These are phyloP conservation scores for Exephanes ischioxanthus DNA, from an alignment of 2,888 invertebrate species.

Conservation along the genomic window DNA sequence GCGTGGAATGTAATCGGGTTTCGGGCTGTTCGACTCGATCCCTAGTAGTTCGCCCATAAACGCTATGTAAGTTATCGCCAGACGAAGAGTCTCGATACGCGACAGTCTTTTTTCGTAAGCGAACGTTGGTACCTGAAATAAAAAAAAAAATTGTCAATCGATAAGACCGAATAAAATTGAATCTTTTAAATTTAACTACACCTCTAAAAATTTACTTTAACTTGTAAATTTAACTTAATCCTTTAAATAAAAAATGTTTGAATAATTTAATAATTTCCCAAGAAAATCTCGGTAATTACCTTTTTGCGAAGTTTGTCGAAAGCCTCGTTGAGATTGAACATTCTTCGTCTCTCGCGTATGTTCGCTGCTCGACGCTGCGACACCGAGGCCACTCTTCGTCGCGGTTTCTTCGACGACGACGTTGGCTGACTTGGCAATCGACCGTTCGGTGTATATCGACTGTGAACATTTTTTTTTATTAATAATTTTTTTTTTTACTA, in stretches of 20 bases:
- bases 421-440: slow-evolving; percentile 81
- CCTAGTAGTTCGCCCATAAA: slow-evolving; percentile 96
- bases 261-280: background rate
- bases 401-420: slow-evolving; percentile 89
- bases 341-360: slow-evolving; percentile 95
- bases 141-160: slow-evolving; percentile 19
- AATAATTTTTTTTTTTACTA: slow-evolving; percentile 5
- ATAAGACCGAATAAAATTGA: background rate
- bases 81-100: slow-evolving; percentile 96
- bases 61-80: slow-evolving; percentile 98
- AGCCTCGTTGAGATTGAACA: slow-evolving; percentile 98
- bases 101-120: slow-evolving; percentile 98
- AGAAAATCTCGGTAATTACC: slow-evolving; percentile 84
- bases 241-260: background rate
- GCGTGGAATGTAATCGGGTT: slow-evolving; percentile 82
- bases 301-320: slow-evolving; percentile 96
- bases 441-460: slow-evolving; percentile 82
- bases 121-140: slow-evolving; percentile 93
- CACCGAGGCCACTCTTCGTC: slow-evolving; percentile 95
- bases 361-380: slow-evolving; percentile 97
- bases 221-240: too few relatives aligned
- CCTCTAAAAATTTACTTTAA: too few relatives aligned
- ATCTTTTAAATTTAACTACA: too few relatives aligned
- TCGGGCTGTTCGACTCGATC: slow-evolving; percentile 81
- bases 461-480: slow-evolving; percentile 62